Conservation (phyloP, 1,140 invertebrate genomes). For the Cyrtorhinus lividipennis region DNA sequence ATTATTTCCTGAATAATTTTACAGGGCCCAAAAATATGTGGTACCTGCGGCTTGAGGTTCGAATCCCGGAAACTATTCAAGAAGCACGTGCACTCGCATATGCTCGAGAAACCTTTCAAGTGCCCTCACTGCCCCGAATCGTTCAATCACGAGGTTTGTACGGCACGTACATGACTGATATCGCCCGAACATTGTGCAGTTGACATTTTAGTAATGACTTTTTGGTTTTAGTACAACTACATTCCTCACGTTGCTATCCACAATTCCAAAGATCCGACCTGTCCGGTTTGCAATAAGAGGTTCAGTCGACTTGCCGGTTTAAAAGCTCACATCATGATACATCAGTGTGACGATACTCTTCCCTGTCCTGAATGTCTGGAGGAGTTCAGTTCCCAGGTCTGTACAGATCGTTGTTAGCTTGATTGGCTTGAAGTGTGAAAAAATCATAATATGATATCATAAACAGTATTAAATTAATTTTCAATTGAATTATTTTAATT, state of each 20-base stretch:
- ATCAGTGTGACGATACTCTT: constrained; percentile 51
- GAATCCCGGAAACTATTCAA: constrained; percentile 36
- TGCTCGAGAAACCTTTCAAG: constrained; percentile 44
- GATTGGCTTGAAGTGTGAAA: too few species aligned
- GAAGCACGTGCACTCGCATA: constrained; percentile 41
- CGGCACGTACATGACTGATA: too few species aligned
- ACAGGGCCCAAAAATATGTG: constrained; percentile 30
- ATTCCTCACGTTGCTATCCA: constrained; percentile 46
- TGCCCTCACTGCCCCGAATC: constrained; percentile 43
- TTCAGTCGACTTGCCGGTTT: constrained; percentile 52
- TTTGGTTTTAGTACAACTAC: constrained; percentile 36
- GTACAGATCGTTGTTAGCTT: constrained; percentile 9
- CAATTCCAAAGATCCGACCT: constrained; percentile 37
- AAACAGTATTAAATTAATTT: too few species aligned
- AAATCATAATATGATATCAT: too few species aligned
- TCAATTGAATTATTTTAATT: too few species aligned
- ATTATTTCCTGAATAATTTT: too few species aligned
- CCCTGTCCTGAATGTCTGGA: constrained; percentile 53
- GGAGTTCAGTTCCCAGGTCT: constrained; percentile 48
- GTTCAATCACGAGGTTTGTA: constrained; percentile 48
- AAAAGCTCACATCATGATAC: constrained; percentile 52
- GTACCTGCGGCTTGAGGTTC: constrained; percentile 40
- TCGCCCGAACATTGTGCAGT: too few species aligned
- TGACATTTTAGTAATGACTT: constrained; percentile 1
- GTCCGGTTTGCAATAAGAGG: constrained; percentile 46